Evolutionary conservation across 2,113 vertebrate genomes (phyloP).

Genomic region (Elanus axillaris): DNA sequence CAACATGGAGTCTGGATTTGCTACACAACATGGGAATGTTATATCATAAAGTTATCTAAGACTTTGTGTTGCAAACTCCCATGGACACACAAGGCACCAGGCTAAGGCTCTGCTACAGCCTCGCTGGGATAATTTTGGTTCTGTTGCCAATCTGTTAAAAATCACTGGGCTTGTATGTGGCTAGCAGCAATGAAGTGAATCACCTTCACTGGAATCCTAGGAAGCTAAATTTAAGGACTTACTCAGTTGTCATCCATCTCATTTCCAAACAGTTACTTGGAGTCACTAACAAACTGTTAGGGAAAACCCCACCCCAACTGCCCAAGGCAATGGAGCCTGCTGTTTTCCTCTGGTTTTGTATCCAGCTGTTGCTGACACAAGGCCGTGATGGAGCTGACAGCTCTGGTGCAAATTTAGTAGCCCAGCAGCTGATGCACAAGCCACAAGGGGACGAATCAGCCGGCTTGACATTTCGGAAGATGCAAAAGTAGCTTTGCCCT

Average conservation of each 20-base stretch:
- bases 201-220: background rate
- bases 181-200: background rate
- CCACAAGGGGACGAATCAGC: accelerated
- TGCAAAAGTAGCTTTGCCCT: background rate
- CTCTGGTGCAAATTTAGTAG: background rate
- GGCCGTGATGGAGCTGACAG: background rate
- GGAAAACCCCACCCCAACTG: background rate
- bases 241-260: background rate
- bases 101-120: background rate
- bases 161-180: background rate
- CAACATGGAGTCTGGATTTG: background rate
- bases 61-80: background rate
- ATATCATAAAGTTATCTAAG: background rate
- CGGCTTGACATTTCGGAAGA: background rate
- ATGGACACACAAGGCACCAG: background rate
- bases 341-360: background rate
- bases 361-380: background rate
- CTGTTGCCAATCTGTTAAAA: background rate
- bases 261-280: background rate
- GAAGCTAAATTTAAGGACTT: background rate
- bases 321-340: background rate
- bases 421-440: background rate
- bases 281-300: background rate
- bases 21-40: background rate
- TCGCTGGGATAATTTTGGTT: background rate